phyloP scores from a whole-genome alignment of 2,113 vertebrate genomes.

The Tricholaema leucomelas region DNA sequence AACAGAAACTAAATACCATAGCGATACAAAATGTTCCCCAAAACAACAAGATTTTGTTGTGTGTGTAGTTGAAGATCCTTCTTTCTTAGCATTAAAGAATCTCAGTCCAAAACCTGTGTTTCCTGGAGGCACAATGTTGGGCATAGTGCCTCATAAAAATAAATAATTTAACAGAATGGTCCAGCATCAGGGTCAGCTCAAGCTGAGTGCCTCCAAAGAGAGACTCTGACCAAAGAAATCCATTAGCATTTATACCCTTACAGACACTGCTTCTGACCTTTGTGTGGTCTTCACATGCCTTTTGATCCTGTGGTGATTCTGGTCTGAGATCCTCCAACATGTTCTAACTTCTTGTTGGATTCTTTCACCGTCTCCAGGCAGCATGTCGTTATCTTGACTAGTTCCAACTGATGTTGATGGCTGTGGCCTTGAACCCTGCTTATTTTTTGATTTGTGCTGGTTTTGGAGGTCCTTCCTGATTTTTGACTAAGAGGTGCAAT shows the following conservation, averaged over 20 bases:
- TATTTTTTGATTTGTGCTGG: background rate
- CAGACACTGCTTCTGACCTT: background rate
- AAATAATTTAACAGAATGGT: background rate
- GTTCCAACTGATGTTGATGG: background rate
- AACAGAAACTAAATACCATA: background rate
- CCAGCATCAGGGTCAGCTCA: background rate
- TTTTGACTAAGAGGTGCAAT: background rate
- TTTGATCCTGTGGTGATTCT: background rate
- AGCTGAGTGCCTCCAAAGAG: background rate
- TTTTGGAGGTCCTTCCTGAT: background rate
- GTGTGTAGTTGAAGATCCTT: background rate
- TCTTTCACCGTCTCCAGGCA: background rate
- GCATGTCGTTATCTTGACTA: background rate
- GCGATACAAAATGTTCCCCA: background rate
- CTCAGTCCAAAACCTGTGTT: background rate
- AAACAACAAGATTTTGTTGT: background rate
- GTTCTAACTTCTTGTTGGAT: background rate
- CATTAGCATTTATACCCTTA: background rate
- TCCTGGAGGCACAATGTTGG: background rate
- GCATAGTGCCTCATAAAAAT: background rate
- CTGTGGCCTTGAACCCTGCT: background rate
- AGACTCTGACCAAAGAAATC: background rate
- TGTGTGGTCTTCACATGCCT: background rate
- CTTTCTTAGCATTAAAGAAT: background rate
- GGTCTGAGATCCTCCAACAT: background rate